Base-by-base conservation (phyloP, 2,888 invertebrate genomes). In the Trissonchulus sp. region DNA sequence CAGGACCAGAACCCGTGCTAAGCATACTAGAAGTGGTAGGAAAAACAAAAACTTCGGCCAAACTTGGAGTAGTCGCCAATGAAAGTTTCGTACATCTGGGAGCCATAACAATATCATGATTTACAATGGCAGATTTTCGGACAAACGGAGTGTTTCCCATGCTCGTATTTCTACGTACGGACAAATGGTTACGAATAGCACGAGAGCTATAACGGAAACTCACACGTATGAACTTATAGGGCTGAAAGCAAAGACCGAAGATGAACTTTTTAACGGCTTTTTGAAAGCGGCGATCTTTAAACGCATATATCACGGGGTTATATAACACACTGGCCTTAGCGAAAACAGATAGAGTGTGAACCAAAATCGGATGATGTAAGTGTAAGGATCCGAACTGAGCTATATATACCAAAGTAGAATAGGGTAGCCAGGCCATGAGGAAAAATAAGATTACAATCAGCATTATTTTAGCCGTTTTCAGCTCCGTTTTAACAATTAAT, bases 391-490 rank as follows among this genome's bases (percentile, higher is more conserved):
- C 68, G 33, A 68, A 68, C n/a, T 68, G 68, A 31, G 15, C 68
- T 18, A 31, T 31, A 8, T 18, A n/a, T 15, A n/a, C 68, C 33
- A 68, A n/a, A n/a, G 18, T 30, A n/a, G 68, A 8, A 68, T 68
- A 68, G 30, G 68, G 68, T 15, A n/a, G 15, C 68, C 68, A 68
- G 30, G 68, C 68, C 8, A 68, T n/a, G 15, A 68, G 33, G 68
- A 68, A 68, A n/a, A 18, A 8, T 18, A 68, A 8, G 15, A 68
- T n/a, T 18, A 68, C 68, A 15, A 68, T 30, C 15, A 31, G 18
- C 30, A 68, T 68, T 8, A n/a, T 31, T 60, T 60, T 60, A 23
- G 60, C 60, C n/a, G 60, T n/a, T 60, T n/a, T 18, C 18, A 60
- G 60, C 60, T 60, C 18, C n/a, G 18, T n/a, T 18, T n/a, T 18